Conservation (phyloP, 1,140 invertebrate genomes). For the Drosophila neocordata region DNA sequence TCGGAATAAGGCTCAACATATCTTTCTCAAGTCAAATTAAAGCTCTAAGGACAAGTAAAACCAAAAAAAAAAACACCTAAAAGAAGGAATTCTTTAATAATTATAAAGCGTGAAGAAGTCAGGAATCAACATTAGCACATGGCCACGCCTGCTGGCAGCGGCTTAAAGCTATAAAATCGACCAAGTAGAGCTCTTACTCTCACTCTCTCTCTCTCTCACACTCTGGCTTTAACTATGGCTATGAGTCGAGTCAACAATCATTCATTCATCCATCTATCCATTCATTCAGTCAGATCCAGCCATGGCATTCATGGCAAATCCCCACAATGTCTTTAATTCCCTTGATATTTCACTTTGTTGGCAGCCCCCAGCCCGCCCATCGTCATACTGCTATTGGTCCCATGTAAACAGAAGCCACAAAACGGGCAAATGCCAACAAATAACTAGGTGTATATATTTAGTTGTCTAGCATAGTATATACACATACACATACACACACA, state of each 20-base stretch:
- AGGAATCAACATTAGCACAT: not conserved
- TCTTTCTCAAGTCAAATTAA: not conserved
- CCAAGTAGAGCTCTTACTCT: not conserved
- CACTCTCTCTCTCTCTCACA: too few relatives aligned
- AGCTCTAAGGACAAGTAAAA: not conserved
- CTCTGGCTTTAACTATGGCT: too few relatives aligned
- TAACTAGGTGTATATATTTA: conserved; percentile 78
- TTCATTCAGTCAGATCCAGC: conserved; percentile 55
- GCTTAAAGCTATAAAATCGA: not conserved
- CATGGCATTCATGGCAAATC: conserved; percentile 59
- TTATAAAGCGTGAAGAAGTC: not conserved
- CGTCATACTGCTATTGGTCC: not conserved
- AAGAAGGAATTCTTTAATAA: not conserved
- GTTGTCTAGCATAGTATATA: conserved; percentile 68
- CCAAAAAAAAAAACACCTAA: not conserved
- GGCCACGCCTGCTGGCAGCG: not conserved
- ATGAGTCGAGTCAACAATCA: conserved; percentile 31
- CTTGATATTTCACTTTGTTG: conserved; percentile 78
- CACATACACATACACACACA: conserved; percentile 12
- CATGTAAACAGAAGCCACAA: conserved; percentile 58
- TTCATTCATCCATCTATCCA: conserved; percentile 35
- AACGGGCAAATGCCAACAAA: conserved; percentile 65
- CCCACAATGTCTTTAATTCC: conserved; percentile 73
- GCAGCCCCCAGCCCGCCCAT: conserved; percentile 14
- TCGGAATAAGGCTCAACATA: not conserved